Evolutionary conservation across 2,888 invertebrate genomes (phyloP).

Genomic region (Chrysolina americana): DNA sequence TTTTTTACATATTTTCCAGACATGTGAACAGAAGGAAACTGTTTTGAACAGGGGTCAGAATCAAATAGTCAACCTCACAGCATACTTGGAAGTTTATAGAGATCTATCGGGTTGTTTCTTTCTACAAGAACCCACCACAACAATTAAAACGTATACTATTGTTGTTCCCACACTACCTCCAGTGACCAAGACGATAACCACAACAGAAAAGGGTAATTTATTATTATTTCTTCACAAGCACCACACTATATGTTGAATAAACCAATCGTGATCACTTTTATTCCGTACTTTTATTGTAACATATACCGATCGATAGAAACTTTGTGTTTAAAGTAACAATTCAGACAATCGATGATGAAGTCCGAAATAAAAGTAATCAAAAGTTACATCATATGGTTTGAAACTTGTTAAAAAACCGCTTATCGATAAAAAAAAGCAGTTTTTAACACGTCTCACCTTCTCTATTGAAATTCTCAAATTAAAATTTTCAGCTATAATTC

Average conservation of each 20-base stretch:
- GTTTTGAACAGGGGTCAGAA: slow-evolving; percentile 81
- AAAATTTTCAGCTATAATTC: neutral
- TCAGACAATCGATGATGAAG: too few relatives aligned
- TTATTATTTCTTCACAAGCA: too few relatives aligned
- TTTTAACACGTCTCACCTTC: too few relatives aligned
- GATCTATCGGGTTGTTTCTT: slow-evolving; percentile 74
- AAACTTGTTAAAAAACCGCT: too few relatives aligned
- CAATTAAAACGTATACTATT: slow-evolving; percentile 55
- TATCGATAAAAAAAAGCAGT: too few relatives aligned
- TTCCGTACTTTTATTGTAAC: too few relatives aligned
- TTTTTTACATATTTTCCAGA: slow-evolving; percentile 70
- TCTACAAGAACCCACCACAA: slow-evolving; percentile 39
- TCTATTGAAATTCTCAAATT: neutral
- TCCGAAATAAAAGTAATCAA: too few relatives aligned
- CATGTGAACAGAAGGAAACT: slow-evolving; percentile 81
- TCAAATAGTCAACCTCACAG: slow-evolving; percentile 84
- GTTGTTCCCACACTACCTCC: slow-evolving; percentile 55
- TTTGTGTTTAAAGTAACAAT: too few relatives aligned
- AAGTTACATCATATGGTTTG: too few relatives aligned
- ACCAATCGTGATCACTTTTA: too few relatives aligned
- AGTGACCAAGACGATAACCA: slow-evolving; percentile 25
- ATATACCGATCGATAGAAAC: too few relatives aligned
- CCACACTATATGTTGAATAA: too few relatives aligned
- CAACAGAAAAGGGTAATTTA: slow-evolving; percentile 37
- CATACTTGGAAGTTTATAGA: slow-evolving; percentile 72